Evolutionary conservation across 2,888 invertebrate species (phyloP), one percentile per base, ranked within the genome.

Genomic region (Morpho helenor): DNA sequence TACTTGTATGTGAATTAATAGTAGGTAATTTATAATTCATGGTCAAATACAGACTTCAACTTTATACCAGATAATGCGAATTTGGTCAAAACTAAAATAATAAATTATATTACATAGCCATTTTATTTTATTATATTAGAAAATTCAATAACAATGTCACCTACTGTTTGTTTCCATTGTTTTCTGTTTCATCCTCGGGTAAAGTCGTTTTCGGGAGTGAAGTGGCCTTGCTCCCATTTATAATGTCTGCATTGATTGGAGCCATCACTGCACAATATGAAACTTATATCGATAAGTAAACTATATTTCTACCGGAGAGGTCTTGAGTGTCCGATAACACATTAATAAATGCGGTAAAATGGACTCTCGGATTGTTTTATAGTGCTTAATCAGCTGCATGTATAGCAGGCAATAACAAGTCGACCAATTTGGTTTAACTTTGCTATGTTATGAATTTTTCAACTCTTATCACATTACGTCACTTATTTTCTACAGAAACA

Each of bases 171-270:
- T 71, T 70, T 55, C 71, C 74, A 68, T 79, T 83, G 55, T 72
- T 76, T 64, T 75, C 90, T 0, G 77, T 75, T 61, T 87, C 84
- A 7, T 87, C 82, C 77, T 89, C 89, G 43, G 89, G 89, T 31
- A 89, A 69, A 31, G 75, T 71, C 68, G 83, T 71, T 66, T 87
- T 89, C 5, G 78, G 81, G 7, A 82, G 71, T 61, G 77, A 72
- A 62, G 73, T 82, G 57, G 66, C 68, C 66, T 83, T 81, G 62
- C 72, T 70, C 52, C 74, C 82, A 55, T 80, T 82, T n/a, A 84
- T 63, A 56, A 80, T 76, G 62, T 77, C 82, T 49, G 74, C 82
- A 69, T 87, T 87, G 45, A 87, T 78, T 43, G 90, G 88, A 64
- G 88, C 84, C 90, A 89, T 90, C 79, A 80, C 83, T 80, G 61